A percentile compares a stretch with the other conserved stretches of the same genome.
These are phyloP conservation scores for Scaptodrosophila latifasciaeformis DNA, from an alignment of 2,888 invertebrate species.

Conservation along the genomic window DNA sequence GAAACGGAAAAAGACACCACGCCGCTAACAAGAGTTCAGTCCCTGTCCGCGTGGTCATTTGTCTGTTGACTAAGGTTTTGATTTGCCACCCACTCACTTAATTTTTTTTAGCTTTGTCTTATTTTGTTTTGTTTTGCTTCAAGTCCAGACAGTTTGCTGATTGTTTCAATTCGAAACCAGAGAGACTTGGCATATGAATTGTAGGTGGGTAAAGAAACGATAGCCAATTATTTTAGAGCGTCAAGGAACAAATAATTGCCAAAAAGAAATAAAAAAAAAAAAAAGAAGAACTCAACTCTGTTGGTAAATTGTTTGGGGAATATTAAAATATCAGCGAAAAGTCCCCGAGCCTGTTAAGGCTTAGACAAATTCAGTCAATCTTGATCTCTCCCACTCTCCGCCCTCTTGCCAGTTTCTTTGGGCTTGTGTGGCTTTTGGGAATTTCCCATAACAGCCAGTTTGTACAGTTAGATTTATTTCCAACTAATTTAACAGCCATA, in stretches of 20 bases:
- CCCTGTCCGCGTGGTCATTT: no score
- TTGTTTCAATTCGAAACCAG: conserved; percentile 60
- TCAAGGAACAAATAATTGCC: conserved; percentile 51
- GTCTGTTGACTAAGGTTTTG: no score
- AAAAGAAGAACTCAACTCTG: conserved; percentile 9
- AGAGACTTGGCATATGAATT: no score
- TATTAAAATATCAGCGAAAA: conserved; percentile 15
- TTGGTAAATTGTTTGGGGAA: conserved; percentile 58
- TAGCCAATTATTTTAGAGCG: conserved; percentile 61
- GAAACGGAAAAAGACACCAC: conserved; percentile 55
- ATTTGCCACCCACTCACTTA: no score
- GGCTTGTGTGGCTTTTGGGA: conserved; percentile 22
- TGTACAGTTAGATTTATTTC: conserved; percentile 19
- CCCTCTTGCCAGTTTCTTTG: not conserved
- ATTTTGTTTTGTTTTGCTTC: conserved; percentile 27
- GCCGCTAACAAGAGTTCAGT: conserved; percentile 45
- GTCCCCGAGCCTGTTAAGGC: conserved; percentile 50
- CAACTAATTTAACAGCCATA: conserved; percentile 60
- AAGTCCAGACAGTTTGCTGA: conserved; percentile 54
- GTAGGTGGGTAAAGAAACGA: no score
- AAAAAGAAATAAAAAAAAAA: conserved; percentile 21
- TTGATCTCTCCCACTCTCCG: conserved; percentile 7
- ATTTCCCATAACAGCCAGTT: conserved; percentile 19
- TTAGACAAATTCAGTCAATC: conserved; percentile 17
- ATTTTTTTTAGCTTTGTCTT: no score